These are phyloP conservation scores for Leucopsar rothschildi DNA, from an alignment of 2,113 vertebrate genomes.

Conservation along the genomic window DNA sequence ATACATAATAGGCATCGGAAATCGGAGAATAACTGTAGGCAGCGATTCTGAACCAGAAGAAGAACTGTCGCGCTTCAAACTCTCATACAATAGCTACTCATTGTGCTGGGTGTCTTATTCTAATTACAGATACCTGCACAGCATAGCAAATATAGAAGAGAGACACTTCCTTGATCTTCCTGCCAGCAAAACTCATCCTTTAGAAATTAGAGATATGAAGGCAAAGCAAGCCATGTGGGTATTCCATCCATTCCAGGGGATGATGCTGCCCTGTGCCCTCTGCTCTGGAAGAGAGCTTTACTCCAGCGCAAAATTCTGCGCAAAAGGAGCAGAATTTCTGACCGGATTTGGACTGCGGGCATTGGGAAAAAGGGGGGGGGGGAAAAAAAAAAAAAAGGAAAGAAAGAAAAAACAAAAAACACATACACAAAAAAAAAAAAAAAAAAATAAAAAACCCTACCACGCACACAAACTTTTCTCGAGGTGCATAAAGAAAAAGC, in stretches of 20 bases:
- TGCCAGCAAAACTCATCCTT: not conserved
- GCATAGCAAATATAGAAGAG: not conserved
- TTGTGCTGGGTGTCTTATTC: conserved; percentile 39
- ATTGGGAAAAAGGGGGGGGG: no score
- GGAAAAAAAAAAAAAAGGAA: not conserved
- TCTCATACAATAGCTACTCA: conserved; percentile 11
- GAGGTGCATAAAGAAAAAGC: not conserved
- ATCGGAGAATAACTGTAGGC: conserved; percentile 37
- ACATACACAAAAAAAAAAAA: no score
- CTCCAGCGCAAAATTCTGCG: no score
- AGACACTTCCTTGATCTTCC: not conserved
- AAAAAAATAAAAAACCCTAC: no score
- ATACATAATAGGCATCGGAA: conserved; percentile 31
- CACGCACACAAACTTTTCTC: not conserved
- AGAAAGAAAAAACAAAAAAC: no score
- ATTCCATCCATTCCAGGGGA: not conserved
- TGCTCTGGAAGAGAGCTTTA: not conserved
- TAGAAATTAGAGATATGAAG: not conserved
- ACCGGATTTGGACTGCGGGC: not conserved
- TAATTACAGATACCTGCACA: conserved; percentile 48
- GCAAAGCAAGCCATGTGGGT: not conserved
- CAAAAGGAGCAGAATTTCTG: not conserved
- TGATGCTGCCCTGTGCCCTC: not conserved
- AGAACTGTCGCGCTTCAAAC: conserved; percentile 25
- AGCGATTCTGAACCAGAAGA: conserved; percentile 31